Evolutionary conservation across 2,888 invertebrate species (phyloP), one percentile per base, ranked within the genome.

Genomic region (Diplazon laetatorius): DNA sequence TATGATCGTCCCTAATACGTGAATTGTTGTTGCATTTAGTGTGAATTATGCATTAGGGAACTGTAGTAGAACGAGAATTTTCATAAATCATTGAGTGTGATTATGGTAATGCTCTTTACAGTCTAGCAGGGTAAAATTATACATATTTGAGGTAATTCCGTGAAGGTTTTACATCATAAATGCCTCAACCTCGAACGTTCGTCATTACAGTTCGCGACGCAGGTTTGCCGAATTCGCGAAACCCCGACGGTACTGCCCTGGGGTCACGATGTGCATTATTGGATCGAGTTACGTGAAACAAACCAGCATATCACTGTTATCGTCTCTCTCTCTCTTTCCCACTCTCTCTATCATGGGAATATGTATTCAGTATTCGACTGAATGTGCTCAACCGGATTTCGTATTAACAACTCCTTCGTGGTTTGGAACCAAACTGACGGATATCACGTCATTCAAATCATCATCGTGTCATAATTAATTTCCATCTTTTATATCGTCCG

Each of bases 281-380:
- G 90, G 89, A 86, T 91, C 85, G 90, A 88, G 87, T 91, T 91
- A 90, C 91, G 85, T 87, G 87, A 89, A 89, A 91, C 88, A 90
- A 83, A 86, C 85, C 77, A 79, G 66, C 70, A 80, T 75, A 66
- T 20, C 16, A 42, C 44, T 65, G 78, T 76, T 80, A 74, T 76
- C 70, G 69, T 70, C 68, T 68, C 76, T 69, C 72, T 57, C n/a
- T n/a, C n/a, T n/a, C n/a, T n/a, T n/a, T n/a, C n/a, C n/a, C n/a
- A n/a, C n/a, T n/a, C n/a, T n/a, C n/a, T n/a, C n/a, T n/a, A n/a
- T n/a, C n/a, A n/a, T 39, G 35, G 25, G 52, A 20, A 66, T 75
- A 59, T 70, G 74, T 75, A 65, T 69, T 73, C 65, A 48, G 59
- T 72, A 74, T 78, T 70, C 78, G 18, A 37, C 66, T 25, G 59